Percentiles rank a stretch among this genome's conserved stretches.
Conservation (phyloP, 2,888 invertebrate species). For the Thymelicus acteon region DNA sequence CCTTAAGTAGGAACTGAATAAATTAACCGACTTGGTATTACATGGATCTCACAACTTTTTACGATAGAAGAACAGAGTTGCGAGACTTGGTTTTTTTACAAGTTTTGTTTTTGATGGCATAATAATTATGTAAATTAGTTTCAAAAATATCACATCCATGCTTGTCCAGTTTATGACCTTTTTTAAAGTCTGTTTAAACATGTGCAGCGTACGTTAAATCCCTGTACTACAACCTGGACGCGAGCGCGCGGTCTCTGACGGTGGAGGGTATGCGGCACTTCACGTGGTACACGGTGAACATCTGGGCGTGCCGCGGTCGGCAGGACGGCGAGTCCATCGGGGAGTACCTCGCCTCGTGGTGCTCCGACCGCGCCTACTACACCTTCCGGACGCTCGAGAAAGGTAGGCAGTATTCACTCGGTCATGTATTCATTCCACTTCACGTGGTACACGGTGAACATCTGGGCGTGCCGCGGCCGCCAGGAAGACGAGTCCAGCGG, state of each 20-base stretch:
- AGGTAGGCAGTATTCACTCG: slow-evolving; percentile 51
- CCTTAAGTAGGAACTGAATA: no score
- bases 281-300: slow-evolving; percentile 89
- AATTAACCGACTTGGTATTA: no score
- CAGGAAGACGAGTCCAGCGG: slow-evolving; percentile 80
- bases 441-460: slow-evolving; percentile 89
- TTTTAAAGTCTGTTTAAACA: slow-evolving; percentile 52
- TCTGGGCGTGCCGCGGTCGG: slow-evolving; percentile 90
- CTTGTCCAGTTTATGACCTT: slow-evolving; percentile 60
- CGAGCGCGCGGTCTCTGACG: slow-evolving; percentile 66
- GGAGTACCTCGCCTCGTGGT: slow-evolving; percentile 71
- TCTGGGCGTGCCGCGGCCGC: slow-evolving; percentile 90
- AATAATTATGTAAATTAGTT: no score
- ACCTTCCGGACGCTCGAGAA: slow-evolving; percentile 70
- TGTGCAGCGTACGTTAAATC: slow-evolving; percentile 65
- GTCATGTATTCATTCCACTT: slow-evolving; percentile 81
- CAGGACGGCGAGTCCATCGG: slow-evolving; percentile 80
- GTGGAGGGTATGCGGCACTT: slow-evolving; percentile 88
- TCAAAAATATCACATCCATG: slow-evolving; percentile 43
- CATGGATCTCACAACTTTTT: no score
- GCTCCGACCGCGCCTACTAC: slow-evolving; percentile 74
- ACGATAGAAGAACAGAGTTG: no score
- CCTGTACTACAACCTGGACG: slow-evolving; percentile 77
- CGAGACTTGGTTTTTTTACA: no score
- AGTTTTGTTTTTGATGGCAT: no score